A percentile compares a stretch with the other conserved stretches of the same genome.
phyloP scores from a whole-genome alignment of 53 echinoderm and acorn worm species.

The Crossaster papposus region DNA sequence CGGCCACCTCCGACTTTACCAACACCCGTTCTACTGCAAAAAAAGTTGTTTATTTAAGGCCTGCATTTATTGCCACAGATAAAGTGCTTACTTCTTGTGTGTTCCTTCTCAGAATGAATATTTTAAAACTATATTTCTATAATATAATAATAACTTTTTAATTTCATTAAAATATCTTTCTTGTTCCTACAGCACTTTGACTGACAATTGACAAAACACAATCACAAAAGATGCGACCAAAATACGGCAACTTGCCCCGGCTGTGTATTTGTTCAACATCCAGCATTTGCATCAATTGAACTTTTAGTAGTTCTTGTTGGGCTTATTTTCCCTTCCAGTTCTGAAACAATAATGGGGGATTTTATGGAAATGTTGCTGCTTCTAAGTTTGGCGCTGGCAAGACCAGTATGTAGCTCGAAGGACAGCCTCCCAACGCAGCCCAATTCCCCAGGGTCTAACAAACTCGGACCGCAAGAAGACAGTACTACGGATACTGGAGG shows the following conservation, averaged over 20 bases:
- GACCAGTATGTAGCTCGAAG: not conserved
- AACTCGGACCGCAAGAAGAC: not conserved
- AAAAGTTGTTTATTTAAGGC: no score
- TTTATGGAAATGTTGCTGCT: not conserved
- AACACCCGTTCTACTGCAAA: no score
- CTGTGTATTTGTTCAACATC: not conserved
- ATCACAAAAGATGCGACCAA: not conserved
- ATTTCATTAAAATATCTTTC: not conserved
- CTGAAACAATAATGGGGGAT: not conserved
- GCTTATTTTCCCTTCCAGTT: not conserved
- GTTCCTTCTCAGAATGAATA: no score
- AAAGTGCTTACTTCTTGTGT: no score
- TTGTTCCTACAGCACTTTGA: not conserved
- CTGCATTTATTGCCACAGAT: no score
- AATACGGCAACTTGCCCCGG: not conserved
- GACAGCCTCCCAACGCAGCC: constrained; percentile 22
- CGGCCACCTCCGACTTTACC: no score
- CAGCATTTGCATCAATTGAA: not conserved
- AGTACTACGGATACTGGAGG: not conserved
- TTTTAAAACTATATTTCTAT: no score
- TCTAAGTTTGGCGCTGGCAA: not conserved
- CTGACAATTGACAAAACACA: not conserved
- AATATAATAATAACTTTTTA: not conserved
- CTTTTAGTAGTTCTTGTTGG: not conserved
- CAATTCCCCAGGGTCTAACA: constrained; percentile 18